Conservation (phyloP, 1,140 invertebrate species). For the Thrips palmi region DNA sequence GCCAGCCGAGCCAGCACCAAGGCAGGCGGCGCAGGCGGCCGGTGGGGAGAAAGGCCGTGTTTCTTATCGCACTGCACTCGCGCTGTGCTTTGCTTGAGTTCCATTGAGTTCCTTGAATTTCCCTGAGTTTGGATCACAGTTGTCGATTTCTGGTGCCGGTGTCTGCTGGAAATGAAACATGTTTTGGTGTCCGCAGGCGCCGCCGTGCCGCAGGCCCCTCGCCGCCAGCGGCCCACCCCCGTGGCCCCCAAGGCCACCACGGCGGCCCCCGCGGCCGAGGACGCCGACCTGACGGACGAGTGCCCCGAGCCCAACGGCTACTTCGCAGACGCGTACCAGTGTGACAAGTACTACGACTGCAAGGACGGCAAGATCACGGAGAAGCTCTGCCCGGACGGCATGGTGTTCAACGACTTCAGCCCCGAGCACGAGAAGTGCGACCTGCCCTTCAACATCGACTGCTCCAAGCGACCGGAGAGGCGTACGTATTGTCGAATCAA, state of each 20-base stretch:
- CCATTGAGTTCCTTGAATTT: too few species aligned
- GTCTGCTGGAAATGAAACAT: too few species aligned
- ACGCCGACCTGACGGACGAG: conserved; percentile 29
- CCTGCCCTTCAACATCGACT: conserved; percentile 70
- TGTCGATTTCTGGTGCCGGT: too few species aligned
- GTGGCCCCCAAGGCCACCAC: too few species aligned
- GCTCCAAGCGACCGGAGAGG: conserved; percentile 47
- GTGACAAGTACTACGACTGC: conserved; percentile 82
- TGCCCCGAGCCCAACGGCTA: conserved; percentile 70
- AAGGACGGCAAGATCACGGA: conserved; percentile 45
- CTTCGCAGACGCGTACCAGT: conserved; percentile 70
- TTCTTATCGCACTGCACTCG: too few species aligned
- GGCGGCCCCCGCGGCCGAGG: conserved; percentile 8
- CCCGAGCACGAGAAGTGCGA: conserved; percentile 71
- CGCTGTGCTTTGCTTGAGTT: too few species aligned
- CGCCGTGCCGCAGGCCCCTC: conserved; percentile 15
- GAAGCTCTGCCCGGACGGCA: conserved; percentile 73
- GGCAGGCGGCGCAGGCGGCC: too few species aligned
- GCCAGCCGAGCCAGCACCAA: too few species aligned
- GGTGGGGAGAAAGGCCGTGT: too few species aligned
- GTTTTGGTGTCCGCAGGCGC: conserved; percentile 15
- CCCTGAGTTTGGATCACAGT: too few species aligned
- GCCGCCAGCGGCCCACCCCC: conserved; percentile 10
- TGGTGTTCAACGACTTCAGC: conserved; percentile 77
- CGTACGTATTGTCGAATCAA: conserved; percentile 39